Evolutionary conservation across 2,888 invertebrate species (phyloP), one percentile per base, ranked within the genome.

Genomic region (Apamea monoglypha): DNA sequence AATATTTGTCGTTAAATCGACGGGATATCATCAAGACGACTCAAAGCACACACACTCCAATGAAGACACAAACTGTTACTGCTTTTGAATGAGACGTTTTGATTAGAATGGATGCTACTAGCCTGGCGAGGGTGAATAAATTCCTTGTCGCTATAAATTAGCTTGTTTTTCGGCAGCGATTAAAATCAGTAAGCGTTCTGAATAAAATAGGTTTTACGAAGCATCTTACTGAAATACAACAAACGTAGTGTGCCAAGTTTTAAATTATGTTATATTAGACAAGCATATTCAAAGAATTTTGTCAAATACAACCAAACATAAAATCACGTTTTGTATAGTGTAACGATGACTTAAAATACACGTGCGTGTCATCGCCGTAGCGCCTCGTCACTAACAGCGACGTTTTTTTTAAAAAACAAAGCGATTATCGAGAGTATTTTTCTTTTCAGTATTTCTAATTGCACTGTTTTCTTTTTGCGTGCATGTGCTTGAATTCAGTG

Each of bases 391-490:
- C 85, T 77, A 79, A 89, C 87, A 89, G 91, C 90, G 90, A 91
- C 90, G 86, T 32, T 56, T 82, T 82, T 1, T n/a, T 90, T 91
- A 94, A 94, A 94, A 94, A 94, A 94, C 94, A 94, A 92, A 93
- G 91, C 92, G 91, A 94, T 95, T 94, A 94, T 92, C 90, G 89
- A 89, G 87, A 91, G 77, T 90, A 87, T 92, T 91, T 92, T 92
- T 84, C 79, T 83, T 82, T 79, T 78, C 80, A 64, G 74, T 85
- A 71, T 77, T 90, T 90, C 89, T 92, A 91, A 93, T 92, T 92
- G 89, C 87, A 89, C 87, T 89, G 87, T 91, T 92, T 90, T 90
- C 89, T 88, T 88, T 91, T 90, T 81, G 85, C 74, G 81, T 87
- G 90, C 86, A 91, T 88, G 86, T 90, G 89, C 90, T 91, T 89